A percentile compares a stretch with the other conserved stretches of the same genome.
Evolutionary conservation across 2,797 vertebrate species (phyloP).

Genomic region (Esox lucius): DNA sequence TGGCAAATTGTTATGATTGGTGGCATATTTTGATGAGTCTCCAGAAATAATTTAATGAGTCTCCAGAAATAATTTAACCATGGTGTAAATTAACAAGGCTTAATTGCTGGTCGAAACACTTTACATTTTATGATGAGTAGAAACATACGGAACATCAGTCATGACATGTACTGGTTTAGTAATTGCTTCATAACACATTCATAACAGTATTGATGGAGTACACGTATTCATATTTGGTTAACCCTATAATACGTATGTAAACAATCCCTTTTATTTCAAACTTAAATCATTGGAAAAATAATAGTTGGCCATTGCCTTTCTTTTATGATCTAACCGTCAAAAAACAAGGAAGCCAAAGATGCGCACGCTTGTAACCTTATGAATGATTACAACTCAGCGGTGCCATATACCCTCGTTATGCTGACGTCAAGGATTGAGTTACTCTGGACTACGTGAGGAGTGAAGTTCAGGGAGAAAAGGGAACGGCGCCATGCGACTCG

Average conservation of each 20-base stretch:
- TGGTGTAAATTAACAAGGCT: neutral
- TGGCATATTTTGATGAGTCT: too few relatives aligned
- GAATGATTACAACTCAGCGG: neutral
- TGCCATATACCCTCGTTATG: neutral
- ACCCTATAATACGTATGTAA: neutral
- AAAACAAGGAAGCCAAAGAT: neutral
- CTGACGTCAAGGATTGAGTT: constrained; percentile 2
- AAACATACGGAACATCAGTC: neutral
- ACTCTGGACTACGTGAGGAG: constrained; percentile 12
- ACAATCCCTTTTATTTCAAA: neutral
- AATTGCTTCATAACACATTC: neutral
- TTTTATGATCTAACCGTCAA: neutral
- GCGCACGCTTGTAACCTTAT: neutral
- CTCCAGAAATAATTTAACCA: neutral
- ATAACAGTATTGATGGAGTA: neutral
- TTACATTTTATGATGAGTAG: neutral
- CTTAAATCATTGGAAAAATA: neutral
- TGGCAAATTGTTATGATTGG: too few relatives aligned
- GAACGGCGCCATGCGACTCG: neutral
- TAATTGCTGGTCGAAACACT: neutral
- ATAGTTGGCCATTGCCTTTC: neutral
- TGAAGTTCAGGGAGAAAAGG: neutral
- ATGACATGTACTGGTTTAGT: neutral
- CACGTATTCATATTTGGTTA: neutral
- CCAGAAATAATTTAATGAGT: neutral